These are phyloP conservation scores for Amblyteles armatorius DNA, from an alignment of 2,888 invertebrate species.

Conservation along the genomic window DNA sequence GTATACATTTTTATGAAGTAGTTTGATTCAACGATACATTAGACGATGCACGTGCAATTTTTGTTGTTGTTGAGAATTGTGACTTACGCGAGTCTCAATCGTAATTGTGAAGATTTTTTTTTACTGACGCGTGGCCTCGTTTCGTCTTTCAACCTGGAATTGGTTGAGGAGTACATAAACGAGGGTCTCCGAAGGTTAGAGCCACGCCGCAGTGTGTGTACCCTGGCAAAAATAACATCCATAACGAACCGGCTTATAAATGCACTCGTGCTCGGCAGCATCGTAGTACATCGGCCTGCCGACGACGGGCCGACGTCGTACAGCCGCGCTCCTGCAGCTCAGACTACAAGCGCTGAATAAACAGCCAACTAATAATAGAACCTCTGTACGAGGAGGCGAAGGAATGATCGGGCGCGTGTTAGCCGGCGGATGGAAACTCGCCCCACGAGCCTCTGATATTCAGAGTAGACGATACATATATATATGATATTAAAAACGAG, in stretches of 20 bases:
- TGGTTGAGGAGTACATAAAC: slow-evolving; percentile 38
- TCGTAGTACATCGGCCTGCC: slow-evolving; percentile 28
- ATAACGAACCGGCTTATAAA: slow-evolving; percentile 61
- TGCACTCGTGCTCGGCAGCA: slow-evolving; percentile 30
- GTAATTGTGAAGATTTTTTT: not conserved
- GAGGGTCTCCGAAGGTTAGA: slow-evolving; percentile 12
- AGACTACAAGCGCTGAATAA: slow-evolving; percentile 63
- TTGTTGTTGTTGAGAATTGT: not conserved
- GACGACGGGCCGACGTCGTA: slow-evolving; percentile 5
- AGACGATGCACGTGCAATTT: not conserved
- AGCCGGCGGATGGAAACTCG: slow-evolving; percentile 17
- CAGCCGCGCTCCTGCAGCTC: slow-evolving; percentile 19
- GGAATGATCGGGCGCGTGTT: slow-evolving; percentile 44
- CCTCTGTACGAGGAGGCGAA: slow-evolving; percentile 56
- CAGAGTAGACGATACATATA: not conserved
- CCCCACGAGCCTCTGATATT: slow-evolving; percentile 16
- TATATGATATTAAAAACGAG: not conserved
- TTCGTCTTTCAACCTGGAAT: slow-evolving; percentile 22
- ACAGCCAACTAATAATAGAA: slow-evolving; percentile 67
- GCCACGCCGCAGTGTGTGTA: not conserved
- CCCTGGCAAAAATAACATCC: slow-evolving; percentile 65
- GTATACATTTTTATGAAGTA: too few species aligned
- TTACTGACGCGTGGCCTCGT: not conserved
- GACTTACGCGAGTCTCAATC: not conserved
- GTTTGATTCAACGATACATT: not conserved